A percentile compares a stretch with the other conserved stretches of the same genome.
Evolutionary conservation across 2,113 vertebrate genomes (phyloP).

Genomic region (Strix uralensis): DNA sequence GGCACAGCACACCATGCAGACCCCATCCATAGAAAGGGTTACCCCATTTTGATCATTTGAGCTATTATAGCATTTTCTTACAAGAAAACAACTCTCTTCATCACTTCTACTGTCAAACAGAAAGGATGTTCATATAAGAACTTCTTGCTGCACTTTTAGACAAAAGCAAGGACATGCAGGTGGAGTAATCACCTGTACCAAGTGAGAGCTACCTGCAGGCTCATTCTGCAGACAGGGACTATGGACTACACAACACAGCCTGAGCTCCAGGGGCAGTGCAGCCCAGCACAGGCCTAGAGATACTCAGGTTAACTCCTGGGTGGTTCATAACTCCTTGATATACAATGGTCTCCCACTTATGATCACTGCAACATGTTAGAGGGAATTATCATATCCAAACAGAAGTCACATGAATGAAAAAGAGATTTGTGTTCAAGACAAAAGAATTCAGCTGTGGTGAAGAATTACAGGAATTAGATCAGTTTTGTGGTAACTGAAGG

Average conservation of each 20-base stretch:
- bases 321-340: background rate
- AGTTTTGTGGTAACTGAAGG: background rate
- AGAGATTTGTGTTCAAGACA: background rate
- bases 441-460: background rate
- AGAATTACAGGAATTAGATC: background rate
- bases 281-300: background rate
- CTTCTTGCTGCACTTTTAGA: background rate
- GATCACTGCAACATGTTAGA: background rate
- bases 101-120: background rate
- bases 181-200: rapidly evolving
- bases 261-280: background rate
- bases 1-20: background rate
- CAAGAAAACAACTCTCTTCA: background rate
- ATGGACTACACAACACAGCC: no score
- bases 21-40: background rate
- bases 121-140: background rate
- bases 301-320: no score
- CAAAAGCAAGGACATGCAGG: background rate
- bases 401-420: background rate
- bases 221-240: background rate
- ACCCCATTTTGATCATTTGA: background rate
- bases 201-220: background rate
- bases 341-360: background rate
- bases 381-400: background rate
- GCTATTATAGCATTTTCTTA: background rate